Evolutionary conservation across 2,888 invertebrate genomes (phyloP), one percentile per base, ranked within the genome.

Genomic region (Lottia gigantea): DNA sequence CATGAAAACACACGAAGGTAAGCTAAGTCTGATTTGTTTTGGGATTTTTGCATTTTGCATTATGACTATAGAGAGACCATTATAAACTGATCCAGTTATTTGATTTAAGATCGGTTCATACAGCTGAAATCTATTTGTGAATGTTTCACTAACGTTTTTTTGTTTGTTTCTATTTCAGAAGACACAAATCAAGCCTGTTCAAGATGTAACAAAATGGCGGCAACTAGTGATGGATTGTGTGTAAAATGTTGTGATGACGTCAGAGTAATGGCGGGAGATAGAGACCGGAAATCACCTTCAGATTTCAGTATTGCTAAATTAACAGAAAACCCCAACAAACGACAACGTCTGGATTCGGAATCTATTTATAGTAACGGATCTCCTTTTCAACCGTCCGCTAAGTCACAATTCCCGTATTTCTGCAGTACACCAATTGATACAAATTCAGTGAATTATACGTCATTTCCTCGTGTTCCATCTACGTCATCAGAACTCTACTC

Each of bases 1-100:
- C 85, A 90, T 92, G 90, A 93, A 93, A 87, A 93, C 93, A 2
- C 93, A 93, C 82, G 92, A 93, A 90, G 92, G 92, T 92, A 86
- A 85, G 76, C 64, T 0, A 7, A 49, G 14, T 0, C 8, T 19
- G 19, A 3, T 19, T 23, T 55, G 12, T 23, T 19, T 55, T 23
- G 31, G 2, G 31, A 8, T 40, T 31, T 6, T 6, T 31, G 31
- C 31, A n/a, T n/a, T n/a, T n/a, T n/a, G n/a, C n/a, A n/a, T n/a
- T n/a, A n/a, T n/a, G n/a, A n/a, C n/a, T n/a, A n/a, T n/a, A n/a
- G n/a, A n/a, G n/a, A n/a, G n/a, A n/a, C n/a, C n/a, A n/a, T n/a
- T n/a, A n/a, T n/a, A n/a, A n/a, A n/a, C n/a, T n/a, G n/a, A n/a
- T n/a, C n/a, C n/a, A n/a, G n/a, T n/a, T n/a, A n/a, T n/a, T n/a